Evolutionary conservation across 2,888 invertebrate species (phyloP), one percentile per base, ranked within the genome.

Genomic region (Ethmia dodecea): DNA sequence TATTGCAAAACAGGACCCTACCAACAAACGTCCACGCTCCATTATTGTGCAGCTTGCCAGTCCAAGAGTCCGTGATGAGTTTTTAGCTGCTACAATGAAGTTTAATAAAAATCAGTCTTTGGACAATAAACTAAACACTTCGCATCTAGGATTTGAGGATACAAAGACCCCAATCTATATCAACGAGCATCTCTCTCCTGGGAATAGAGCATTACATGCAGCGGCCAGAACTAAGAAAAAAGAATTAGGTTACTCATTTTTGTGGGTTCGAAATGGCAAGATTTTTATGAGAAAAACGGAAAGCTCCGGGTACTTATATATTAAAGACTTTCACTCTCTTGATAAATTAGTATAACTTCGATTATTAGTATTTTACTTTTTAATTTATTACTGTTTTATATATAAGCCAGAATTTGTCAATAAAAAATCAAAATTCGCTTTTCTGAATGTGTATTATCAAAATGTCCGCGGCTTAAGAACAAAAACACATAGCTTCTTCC

Each of bases 261-360:
- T 42, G 0, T 48, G 48, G 48, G 35, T 48, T 1, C 24, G 43
- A 6, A 40, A 39, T 14, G 42, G 43, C 5, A 35, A 35, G 20
- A 27, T 45, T 10, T 42, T 40, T 28, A 26, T 38, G 8, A 18
- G 43, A 6, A 48, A 48, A 24, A 24, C 5, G 5, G 24, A 24
- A 4, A 24, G 6, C 5, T 24, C 24, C n/a, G 24, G n/a, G n/a
- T n/a, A n/a, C n/a, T 6, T 24, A n/a, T 24, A 6, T 4, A 24
- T 24, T 6, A 24, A 24, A n/a, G 24, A 24, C n/a, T 6, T n/a
- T n/a, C 6, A 6, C n/a, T 24, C 24, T 24, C 5, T 24, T 6
- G n/a, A n/a, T 24, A 24, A 24, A 24, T 3, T 24, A 5, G 6
- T 6, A 4, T 18, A 18, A 18, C 6, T 4, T 18, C 6, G 18